Evolutionary conservation across 2,797 vertebrate genomes (phyloP).

Genomic region (Melanotaenia parkinsoni): DNA sequence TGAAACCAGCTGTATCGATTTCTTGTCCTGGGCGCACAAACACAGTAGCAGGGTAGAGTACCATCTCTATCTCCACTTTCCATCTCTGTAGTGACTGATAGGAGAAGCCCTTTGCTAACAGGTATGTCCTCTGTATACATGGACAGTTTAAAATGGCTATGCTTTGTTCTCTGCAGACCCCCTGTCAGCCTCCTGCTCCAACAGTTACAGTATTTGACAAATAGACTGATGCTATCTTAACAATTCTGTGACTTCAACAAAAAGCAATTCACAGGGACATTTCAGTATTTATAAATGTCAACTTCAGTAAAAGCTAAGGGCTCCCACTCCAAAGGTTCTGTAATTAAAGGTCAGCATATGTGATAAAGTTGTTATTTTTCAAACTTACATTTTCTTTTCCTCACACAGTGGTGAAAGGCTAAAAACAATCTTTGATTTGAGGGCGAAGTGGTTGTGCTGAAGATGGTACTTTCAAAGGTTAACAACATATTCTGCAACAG

Average conservation of each 20-base stretch:
- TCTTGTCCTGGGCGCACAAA: constrained; percentile 82
- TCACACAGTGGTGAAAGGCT: constrained; percentile 21
- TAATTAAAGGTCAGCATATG: constrained; percentile 86
- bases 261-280: constrained; percentile 81
- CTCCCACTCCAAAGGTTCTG: constrained; percentile 74
- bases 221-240: constrained; percentile 82
- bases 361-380: constrained; percentile 72
- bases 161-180: constrained; percentile 68
- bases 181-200: constrained; percentile 53
- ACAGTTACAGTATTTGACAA: constrained; percentile 77
- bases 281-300: constrained; percentile 86
- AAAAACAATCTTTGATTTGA: constrained; percentile 55
- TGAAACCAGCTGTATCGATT: constrained; percentile 82
- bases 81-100: constrained; percentile 78
- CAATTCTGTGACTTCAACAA: constrained; percentile 76
- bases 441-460: constrained; percentile 45
- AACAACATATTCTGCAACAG: neutral
- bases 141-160: constrained; percentile 64
- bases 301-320: constrained; percentile 79
- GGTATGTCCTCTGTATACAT: constrained; percentile 68
- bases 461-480: constrained; percentile 37
- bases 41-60: constrained; percentile 74
- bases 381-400: constrained; percentile 58
- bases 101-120: constrained; percentile 68
- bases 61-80: constrained; percentile 81